Percentiles rank a stretch among this genome's conserved stretches.
These are phyloP conservation scores for Sylvietta virens DNA, from an alignment of 2,113 vertebrate genomes.

Conservation along the genomic window DNA sequence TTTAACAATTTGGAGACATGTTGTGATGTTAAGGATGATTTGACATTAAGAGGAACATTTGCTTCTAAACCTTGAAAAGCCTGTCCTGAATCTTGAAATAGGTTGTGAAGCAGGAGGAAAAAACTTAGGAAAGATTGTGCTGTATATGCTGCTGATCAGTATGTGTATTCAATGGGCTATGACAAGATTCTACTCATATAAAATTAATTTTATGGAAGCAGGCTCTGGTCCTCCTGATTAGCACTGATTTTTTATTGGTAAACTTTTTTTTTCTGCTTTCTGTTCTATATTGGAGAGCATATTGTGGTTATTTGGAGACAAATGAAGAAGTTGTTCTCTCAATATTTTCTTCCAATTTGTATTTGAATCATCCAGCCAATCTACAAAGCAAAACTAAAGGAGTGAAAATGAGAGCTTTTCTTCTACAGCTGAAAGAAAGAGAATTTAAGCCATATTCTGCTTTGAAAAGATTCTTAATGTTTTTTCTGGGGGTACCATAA, in stretches of 20 bases:
- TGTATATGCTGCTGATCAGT: not conserved
- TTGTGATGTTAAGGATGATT: not conserved
- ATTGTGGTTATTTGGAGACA: not conserved
- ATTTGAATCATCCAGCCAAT: not conserved
- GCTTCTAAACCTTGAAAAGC: not conserved
- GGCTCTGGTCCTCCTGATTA: not conserved
- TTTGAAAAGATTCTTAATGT: not conserved
- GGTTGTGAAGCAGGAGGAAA: not conserved
- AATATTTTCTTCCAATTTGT: not conserved
- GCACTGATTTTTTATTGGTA: not conserved
- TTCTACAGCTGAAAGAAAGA: not conserved
- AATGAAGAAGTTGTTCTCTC: not conserved
- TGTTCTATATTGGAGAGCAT: not conserved
- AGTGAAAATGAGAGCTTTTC: not conserved
- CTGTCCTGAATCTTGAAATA: not conserved
- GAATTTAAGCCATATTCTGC: not conserved
- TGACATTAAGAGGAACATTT: not conserved
- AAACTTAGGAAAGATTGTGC: not conserved
- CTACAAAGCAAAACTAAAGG: not conserved
- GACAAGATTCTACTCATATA: not conserved
- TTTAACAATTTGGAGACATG: not conserved
- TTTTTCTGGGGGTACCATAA: not conserved
- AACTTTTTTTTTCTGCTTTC: not conserved
- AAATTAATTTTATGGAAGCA: not conserved
- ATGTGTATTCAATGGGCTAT: not conserved